Conservation (phyloP, 2,888 invertebrate species). For the Panopea generosa region DNA sequence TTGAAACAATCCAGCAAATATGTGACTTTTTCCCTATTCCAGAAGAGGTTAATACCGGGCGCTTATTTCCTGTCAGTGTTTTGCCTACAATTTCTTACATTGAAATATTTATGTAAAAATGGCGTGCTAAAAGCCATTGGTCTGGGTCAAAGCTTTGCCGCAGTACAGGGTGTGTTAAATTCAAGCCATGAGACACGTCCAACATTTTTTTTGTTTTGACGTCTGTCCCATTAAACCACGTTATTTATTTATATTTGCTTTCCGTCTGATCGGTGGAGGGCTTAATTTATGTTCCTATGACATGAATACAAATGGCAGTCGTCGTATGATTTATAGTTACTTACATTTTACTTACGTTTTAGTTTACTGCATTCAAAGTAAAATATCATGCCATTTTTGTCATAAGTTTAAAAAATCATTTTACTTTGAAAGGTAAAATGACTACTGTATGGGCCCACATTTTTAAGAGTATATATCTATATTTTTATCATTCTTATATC, state of each 20-base stretch:
- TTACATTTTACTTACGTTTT: neutral
- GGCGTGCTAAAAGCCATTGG: slow-evolving; percentile 42
- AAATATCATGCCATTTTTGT: no score
- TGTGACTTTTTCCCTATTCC: no score
- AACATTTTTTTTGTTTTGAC: slow-evolving; percentile 56
- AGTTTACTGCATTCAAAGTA: no score
- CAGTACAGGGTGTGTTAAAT: slow-evolving; percentile 44
- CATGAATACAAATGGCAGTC: slow-evolving; percentile 17
- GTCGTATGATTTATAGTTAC: neutral
- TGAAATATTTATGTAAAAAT: slow-evolving; percentile 32
- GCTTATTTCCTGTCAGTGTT: slow-evolving; percentile 5
- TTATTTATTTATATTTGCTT: slow-evolving; percentile 65
- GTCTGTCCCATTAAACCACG: slow-evolving; percentile 53
- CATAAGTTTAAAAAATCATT: no score
- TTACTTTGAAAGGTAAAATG: no score
- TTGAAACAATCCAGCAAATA: no score
- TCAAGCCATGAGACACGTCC: slow-evolving; percentile 37
- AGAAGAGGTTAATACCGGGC: no score
- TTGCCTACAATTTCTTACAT: slow-evolving; percentile 15
- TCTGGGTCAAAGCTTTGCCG: slow-evolving; percentile 28
- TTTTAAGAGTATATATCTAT: no score
- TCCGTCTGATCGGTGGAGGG: slow-evolving; percentile 49
- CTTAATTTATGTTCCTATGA: slow-evolving; percentile 47
- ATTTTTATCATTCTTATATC: no score
- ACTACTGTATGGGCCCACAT: no score